These are phyloP conservation scores for Pseudococcus jackbeardsleyi DNA, from an alignment of 2,888 invertebrate species.

Conservation along the genomic window DNA sequence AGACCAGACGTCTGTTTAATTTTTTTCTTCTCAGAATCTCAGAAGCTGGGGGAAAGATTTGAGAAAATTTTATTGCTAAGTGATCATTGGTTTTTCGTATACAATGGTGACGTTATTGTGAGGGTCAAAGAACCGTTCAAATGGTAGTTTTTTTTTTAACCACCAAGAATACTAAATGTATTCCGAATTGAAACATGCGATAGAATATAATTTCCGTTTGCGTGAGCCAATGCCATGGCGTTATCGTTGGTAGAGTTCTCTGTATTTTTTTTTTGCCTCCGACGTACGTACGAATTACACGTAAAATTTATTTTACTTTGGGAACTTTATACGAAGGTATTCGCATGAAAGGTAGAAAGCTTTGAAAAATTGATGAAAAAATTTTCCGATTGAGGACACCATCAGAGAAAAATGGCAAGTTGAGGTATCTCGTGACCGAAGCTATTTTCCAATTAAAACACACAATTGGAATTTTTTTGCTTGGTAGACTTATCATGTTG, in stretches of 20 bases:
- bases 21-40: background rate
- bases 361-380: background rate
- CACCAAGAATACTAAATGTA: slow-evolving; percentile 5
- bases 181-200: slow-evolving; percentile 15
- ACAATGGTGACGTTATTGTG: background rate
- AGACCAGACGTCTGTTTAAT: slow-evolving; percentile 43
- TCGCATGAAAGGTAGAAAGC: background rate
- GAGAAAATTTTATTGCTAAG: background rate
- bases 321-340: background rate
- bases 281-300: background rate
- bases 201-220: slow-evolving; percentile 39
- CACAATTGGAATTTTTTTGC: background rate
- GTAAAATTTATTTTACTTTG: background rate
- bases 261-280: background rate
- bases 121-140: slow-evolving; percentile 36
- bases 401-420: too few species aligned
- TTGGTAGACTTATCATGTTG: background rate
- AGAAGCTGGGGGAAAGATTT: background rate
- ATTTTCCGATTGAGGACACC: background rate
- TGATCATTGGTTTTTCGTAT: background rate
- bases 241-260: background rate
- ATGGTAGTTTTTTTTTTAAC: slow-evolving; percentile 1
- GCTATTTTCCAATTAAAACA: background rate
- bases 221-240: background rate
- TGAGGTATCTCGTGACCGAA: background rate